These are phyloP conservation scores for Notechis scutatus DNA, from an alignment of 2,113 vertebrate genomes.

Conservation along the genomic window DNA sequence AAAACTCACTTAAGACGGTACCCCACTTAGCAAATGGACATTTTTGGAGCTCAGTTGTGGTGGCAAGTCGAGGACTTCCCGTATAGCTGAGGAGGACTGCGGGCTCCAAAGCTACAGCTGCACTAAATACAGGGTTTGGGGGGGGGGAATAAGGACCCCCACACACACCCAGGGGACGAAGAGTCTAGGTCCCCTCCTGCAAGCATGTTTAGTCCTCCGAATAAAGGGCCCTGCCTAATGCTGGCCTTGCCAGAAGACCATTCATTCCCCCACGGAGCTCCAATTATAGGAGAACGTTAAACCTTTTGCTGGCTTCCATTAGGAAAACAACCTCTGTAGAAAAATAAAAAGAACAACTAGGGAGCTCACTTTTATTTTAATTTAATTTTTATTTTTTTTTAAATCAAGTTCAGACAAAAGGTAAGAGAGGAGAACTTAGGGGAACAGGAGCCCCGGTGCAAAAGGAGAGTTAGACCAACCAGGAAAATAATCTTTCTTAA, in stretches of 20 bases:
- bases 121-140: too few relatives aligned
- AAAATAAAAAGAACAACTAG: background rate
- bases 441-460: background rate
- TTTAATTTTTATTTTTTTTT: background rate
- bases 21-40: too few relatives aligned
- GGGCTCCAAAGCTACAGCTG: background rate
- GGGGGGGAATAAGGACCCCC: background rate
- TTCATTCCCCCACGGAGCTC: background rate
- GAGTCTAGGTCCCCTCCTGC: background rate
- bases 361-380: background rate
- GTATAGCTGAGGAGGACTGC: background rate
- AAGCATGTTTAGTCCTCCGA: too few relatives aligned
- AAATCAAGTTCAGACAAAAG: background rate
- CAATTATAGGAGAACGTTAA: background rate
- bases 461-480: background rate
- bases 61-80: background rate
- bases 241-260: background rate
- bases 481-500: background rate
- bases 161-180: background rate
- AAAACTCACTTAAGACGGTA: too few relatives aligned
- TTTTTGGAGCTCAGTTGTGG: too few relatives aligned
- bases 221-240: background rate
- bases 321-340: background rate
- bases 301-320: background rate
- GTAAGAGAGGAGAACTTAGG: accelerated